Evolutionary conservation across 1,140 invertebrate genomes (phyloP), one percentile per base, ranked within the genome.

Genomic region (Camponotus vicinus): DNA sequence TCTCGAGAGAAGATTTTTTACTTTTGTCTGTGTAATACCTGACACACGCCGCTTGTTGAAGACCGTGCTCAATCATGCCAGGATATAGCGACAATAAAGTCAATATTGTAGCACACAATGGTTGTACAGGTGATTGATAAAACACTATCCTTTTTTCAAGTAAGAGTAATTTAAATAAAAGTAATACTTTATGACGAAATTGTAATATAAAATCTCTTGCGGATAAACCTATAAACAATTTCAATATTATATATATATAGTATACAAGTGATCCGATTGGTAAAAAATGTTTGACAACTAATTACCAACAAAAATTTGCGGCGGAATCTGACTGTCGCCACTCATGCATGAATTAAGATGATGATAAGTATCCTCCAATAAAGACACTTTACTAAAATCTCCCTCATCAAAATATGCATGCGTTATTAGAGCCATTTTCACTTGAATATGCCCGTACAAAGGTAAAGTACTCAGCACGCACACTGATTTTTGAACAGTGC

Each of bases 371-470:
- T 99, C 98, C 93, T 98, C 97, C 69, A 99, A 95, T 40, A 99
- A 96, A 13, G 97, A 97, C n/a, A 98, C 97, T 94, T 98, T 97
- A 75, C 98, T 98, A 92, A 99, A 99, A 95, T 99, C 98, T 49
- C 98, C 98, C 95, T 99, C 98, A 86, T 99, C 97, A 95, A 99
- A 99, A 95, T 99, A 99, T 0, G 98, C 99, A 94, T 99, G 97
- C 0, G 99, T 99, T 85, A 99, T 99, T 3, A 99, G 95, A 78
- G 98, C 97, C 96, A 99, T 97, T 96, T 99, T 99, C 0, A 99
- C 97, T 95, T 98, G 98, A 89, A 99, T 97, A 71, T 99, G 97
- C 13, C 98, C 98, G 96, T 98, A 99, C 8, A 99, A 95, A 32
- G 98, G 98, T 88, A 98, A 96, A 85, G 96, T 97, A 91, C 98